Evolutionary conservation across 2,888 invertebrate species (phyloP), one percentile per base, ranked within the genome.

Genomic region (Athalia circularis): DNA sequence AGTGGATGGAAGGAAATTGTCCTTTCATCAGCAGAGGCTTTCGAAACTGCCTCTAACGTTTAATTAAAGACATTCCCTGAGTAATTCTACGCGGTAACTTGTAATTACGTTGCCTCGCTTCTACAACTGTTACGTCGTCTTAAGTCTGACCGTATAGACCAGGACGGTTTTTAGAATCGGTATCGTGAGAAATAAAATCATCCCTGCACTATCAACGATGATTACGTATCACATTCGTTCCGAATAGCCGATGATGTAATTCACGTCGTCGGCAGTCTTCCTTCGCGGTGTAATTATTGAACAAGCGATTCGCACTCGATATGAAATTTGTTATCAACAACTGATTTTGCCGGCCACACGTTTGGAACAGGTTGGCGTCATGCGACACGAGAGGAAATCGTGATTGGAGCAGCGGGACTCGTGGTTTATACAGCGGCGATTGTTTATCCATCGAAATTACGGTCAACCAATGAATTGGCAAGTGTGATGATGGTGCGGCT

Each of bases 21-120:
- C 89, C 88, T 88, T 87, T 87, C 89, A 89, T 88, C 88, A 88
- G 87, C 88, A 86, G 85, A 87, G 86, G 86, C 87, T 87, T 86
- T 86, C 29, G 87, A 88, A 88, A 86, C 88, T 88, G 87, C 87
- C 88, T 85, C 87, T 87, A 88, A 87, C 88, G 88, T 89, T 89
- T 88, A 89, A 89, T 89, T 89, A 88, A 89, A 89, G 88, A 86
- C 88, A 88, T 88, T 89, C 88, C 86, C 87, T 87, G 86, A 88
- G 88, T 88, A 87, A 88, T 89, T 86, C 84, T 84, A 84, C 29
- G 29, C 83, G 80, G 82, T 79, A 83, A 83, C 82, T 84, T 83
- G 88, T 89, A 89, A 89, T 89, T 88, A 88, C 87, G 87, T 88
- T 86, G 87, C 88, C 86, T 88, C 87, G 83, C 83, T 83, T 80